Base-by-base conservation (phyloP, 2,113 vertebrate genomes). In the Tupaia tana region DNA sequence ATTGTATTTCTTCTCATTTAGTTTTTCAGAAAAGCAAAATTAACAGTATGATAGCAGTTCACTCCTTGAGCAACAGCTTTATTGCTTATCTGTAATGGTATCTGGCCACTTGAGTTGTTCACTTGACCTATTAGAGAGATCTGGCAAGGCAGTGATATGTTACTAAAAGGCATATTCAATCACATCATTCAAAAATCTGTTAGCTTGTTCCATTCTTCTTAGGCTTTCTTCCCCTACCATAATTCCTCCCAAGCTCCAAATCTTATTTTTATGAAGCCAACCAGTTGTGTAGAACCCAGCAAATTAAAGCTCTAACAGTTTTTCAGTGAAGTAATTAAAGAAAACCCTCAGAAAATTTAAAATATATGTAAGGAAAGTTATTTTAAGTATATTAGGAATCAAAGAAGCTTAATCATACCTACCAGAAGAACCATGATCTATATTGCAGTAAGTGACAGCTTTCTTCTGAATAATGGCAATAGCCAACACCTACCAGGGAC, bases 251-350 rank as follows among this genome's bases (percentile, higher is more conserved):
- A 71, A 63, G 18, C 43, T 87, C 61, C 25, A 77, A 86, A 71
- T 43, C 20, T 43, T 94, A 78, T 74, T 93, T 91, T 69, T 64
- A 56, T 56, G 25, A 74, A 56, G 20, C n/a, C 61, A 89, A 24
- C 29, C 58, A 31, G 13, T 89, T 91, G 20, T 70, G 89, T 83
- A 66, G 64, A 96, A 94, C 18, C 22, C 9, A 83, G 54, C 24
- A 52, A 73, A 80, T 91, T 94, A 73, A 89, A 94, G 74, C 92
- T 75, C n/a, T 59, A 82, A 82, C 59, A n/a, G 1, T 56, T 91
- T 91, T 74, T 73, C n/a, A 34, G 63, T 59, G 52, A 61, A 80
- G n/a, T 78, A 70, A 89, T 74, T 93, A 82, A 14, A 52, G 63
- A 34, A 86, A 74, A 67, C 6, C 3, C 29, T 96, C 71, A 91